phyloP scores from a whole-genome alignment of 2,797 vertebrate species.

The Philypnodon macrostomus region DNA sequence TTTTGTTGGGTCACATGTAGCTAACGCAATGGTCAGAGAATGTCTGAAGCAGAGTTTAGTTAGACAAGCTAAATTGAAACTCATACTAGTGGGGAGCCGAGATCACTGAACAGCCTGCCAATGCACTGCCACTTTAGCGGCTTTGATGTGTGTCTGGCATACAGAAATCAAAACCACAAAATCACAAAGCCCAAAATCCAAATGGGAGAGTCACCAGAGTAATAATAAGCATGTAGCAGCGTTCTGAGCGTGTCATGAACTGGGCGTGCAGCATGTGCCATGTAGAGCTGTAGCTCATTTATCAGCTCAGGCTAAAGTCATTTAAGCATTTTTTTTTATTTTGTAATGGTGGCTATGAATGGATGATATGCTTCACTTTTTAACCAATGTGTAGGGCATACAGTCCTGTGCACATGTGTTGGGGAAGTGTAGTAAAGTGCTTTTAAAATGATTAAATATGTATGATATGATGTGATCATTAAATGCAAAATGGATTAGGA shows the following conservation, averaged over 20 bases:
- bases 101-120: slow-evolving; percentile 29
- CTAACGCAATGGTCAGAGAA: slow-evolving; percentile 1
- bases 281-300: background rate
- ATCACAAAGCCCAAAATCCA: slow-evolving; percentile 6
- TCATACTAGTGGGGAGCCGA: slow-evolving; percentile 8
- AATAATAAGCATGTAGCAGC: background rate
- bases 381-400: too few species aligned
- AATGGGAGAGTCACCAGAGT: slow-evolving; percentile 2
- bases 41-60: slow-evolving; percentile 2
- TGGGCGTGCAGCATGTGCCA: background rate
- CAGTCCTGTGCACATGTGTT: too few species aligned
- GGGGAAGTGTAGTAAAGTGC: too few species aligned
- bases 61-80: slow-evolving; percentile 14
- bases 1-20: slow-evolving; percentile 5
- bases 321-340: slow-evolving; percentile 1
- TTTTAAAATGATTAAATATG: too few species aligned
- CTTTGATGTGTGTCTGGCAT: slow-evolving; percentile 37
- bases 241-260: slow-evolving; percentile 9
- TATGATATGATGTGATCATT: too few species aligned
- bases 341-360: slow-evolving; percentile 2
- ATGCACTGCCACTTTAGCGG: slow-evolving; percentile 32
- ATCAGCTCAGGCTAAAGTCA: slow-evolving; percentile 6
- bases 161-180: slow-evolving; percentile 23
- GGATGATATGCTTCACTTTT: slow-evolving; percentile 2
- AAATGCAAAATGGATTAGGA: too few species aligned